phyloP scores from a whole-genome alignment of 2,888 invertebrate genomes.

The Meganola albula region DNA sequence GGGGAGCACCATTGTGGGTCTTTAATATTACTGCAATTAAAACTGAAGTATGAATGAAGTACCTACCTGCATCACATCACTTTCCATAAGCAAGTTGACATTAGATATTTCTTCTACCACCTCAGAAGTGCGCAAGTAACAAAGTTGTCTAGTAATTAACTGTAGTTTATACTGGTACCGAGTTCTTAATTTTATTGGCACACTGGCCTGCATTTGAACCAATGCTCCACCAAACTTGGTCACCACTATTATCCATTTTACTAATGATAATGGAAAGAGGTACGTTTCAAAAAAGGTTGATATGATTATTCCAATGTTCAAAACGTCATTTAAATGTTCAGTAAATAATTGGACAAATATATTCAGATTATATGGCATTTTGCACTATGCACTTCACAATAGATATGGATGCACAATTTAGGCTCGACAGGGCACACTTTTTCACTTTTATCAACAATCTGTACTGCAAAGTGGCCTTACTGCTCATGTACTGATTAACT shows the following conservation, averaged over 20 bases:
- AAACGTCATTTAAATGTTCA: constrained; percentile 21
- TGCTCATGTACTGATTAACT: not conserved
- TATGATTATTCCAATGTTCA: constrained; percentile 28
- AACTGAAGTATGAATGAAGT: too few relatives aligned
- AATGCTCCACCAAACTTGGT: constrained; percentile 36
- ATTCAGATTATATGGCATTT: constrained; percentile 14
- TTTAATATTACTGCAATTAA: too few relatives aligned
- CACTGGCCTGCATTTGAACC: constrained; percentile 9
- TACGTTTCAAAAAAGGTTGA: constrained; percentile 46
- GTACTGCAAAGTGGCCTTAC: not conserved
- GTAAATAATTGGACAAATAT: constrained; percentile 27
- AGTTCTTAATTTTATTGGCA: constrained; percentile 15
- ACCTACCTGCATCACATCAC: constrained; percentile 40
- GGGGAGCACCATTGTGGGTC: too few relatives aligned
- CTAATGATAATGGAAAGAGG: constrained; percentile 40
- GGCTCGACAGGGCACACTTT: not conserved
- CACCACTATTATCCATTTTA: constrained; percentile 47
- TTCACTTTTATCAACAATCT: not conserved
- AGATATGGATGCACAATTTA: not conserved
- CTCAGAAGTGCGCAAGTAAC: constrained; percentile 14
- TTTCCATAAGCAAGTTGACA: constrained; percentile 39
- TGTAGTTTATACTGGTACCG: constrained; percentile 41
- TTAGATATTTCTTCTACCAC: constrained; percentile 34
- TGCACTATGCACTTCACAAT: constrained; percentile 2
- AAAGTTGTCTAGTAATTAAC: constrained; percentile 33